These are phyloP conservation scores for Dasyurus viverrinus DNA, from an alignment of 2,113 vertebrate species.

Conservation along the genomic window DNA sequence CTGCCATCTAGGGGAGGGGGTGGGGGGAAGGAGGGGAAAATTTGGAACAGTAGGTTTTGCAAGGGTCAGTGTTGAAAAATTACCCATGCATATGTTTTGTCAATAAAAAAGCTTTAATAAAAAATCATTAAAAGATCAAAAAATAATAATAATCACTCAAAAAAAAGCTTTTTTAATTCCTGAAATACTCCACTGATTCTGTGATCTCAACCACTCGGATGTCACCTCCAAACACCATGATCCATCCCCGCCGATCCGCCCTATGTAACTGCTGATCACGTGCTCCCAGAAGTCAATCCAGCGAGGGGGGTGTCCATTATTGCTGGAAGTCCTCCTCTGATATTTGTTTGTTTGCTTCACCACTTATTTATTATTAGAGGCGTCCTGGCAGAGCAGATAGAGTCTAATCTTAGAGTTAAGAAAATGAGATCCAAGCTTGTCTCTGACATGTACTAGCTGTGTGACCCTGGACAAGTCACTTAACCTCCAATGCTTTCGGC, in stretches of 20 bases:
- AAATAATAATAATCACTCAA: background rate
- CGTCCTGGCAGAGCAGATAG: background rate
- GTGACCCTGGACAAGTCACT: background rate
- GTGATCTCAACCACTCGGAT: background rate
- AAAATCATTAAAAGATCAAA: no score
- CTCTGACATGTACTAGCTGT: background rate
- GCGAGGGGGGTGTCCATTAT: background rate
- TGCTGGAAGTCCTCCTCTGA: background rate
- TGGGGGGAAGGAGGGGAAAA: no score
- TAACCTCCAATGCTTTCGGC: background rate
- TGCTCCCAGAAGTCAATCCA: background rate
- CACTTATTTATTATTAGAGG: background rate
- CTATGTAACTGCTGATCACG: background rate
- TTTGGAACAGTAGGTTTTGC: no score
- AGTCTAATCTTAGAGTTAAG: background rate
- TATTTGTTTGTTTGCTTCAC: background rate
- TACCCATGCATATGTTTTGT: no score
- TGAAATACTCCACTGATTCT: background rate
- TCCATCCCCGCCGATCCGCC: background rate
- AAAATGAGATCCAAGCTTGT: background rate
- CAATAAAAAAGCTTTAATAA: no score
- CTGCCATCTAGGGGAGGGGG: no score
- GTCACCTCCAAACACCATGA: background rate
- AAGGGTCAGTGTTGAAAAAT: no score
- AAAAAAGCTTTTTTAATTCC: background rate